Conservation (phyloP, 2,888 invertebrate species). For the Nomada fucata region DNA sequence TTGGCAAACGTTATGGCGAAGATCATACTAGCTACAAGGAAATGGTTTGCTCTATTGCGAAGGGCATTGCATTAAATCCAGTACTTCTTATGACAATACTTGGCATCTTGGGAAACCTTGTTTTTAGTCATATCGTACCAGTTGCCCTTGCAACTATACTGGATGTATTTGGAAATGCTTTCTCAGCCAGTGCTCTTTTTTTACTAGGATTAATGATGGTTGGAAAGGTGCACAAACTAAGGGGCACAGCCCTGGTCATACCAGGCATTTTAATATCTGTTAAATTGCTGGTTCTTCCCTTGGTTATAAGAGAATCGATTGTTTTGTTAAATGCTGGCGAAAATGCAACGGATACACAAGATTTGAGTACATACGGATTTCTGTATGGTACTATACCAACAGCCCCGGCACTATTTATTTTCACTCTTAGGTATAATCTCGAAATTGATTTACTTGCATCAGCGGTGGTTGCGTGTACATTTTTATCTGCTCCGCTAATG, state of each 20-base stretch:
- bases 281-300: conserved; percentile 94
- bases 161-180: conserved; percentile 93
- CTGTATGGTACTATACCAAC: conserved; percentile 98
- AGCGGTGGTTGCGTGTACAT: conserved; percentile 97
- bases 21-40: conserved; percentile 71
- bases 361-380: conserved; percentile 96
- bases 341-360: conserved; percentile 90
- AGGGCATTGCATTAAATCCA: conserved; percentile 94
- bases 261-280: conserved; percentile 95
- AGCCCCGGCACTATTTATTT: conserved; percentile 98
- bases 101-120: conserved; percentile 93
- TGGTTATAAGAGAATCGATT: conserved; percentile 94
- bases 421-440: conserved; percentile 93
- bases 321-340: conserved; percentile 89
- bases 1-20: conserved; percentile 86
- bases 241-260: conserved; percentile 91
- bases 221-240: conserved; percentile 92
- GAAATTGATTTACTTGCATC: conserved; percentile 96
- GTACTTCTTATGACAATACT: conserved; percentile 96
- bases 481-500: conserved; percentile 97
- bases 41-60: conserved; percentile 82
- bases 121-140: conserved; percentile 91
- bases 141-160: conserved; percentile 90
- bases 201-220: conserved; percentile 96
- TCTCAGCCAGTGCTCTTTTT: conserved; percentile 96